Percentiles rank a stretch among this genome's conserved stretches.
Evolutionary conservation across 1,140 invertebrate genomes (phyloP).

Genomic region (Eubasilissa regina): DNA sequence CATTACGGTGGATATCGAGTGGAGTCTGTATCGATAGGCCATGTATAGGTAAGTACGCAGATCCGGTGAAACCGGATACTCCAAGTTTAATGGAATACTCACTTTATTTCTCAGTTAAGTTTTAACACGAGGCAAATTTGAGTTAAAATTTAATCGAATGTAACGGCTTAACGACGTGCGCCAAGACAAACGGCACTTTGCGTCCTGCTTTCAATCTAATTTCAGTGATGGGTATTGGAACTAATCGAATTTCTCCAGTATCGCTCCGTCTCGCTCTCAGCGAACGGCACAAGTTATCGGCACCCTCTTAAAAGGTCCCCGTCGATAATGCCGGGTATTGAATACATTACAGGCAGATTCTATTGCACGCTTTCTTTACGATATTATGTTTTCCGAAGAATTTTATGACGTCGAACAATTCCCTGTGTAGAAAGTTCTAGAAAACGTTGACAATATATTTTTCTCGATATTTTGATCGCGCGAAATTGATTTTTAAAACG

Average conservation of each 20-base stretch:
- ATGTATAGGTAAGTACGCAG: background rate
- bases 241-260: slow-evolving; percentile 38
- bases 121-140: slow-evolving; percentile 51
- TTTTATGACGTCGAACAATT: too few relatives aligned
- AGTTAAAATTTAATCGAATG: slow-evolving; percentile 58
- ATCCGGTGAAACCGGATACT: slow-evolving; percentile 35
- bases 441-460: too few relatives aligned
- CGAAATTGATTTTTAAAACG: too few relatives aligned
- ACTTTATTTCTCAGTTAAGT: slow-evolving; percentile 47
- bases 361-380: background rate
- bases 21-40: too few relatives aligned
- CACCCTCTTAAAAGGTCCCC: background rate
- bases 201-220: slow-evolving; percentile 37
- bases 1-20: too few relatives aligned
- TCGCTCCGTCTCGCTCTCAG: slow-evolving; percentile 17
- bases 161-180: slow-evolving; percentile 49
- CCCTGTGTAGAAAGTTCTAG: too few relatives aligned
- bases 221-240: slow-evolving; percentile 44
- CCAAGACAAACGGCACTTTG: slow-evolving; percentile 42
- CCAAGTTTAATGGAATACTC: slow-evolving; percentile 20
- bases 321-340: slow-evolving; percentile 7
- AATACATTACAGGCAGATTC: slow-evolving; percentile 10
- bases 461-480: too few relatives aligned
- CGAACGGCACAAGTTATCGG: slow-evolving; percentile 14
- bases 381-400: too few relatives aligned